Evolutionary conservation across 2,113 vertebrate genomes (phyloP).

Genomic region (Lates calcarifer): DNA sequence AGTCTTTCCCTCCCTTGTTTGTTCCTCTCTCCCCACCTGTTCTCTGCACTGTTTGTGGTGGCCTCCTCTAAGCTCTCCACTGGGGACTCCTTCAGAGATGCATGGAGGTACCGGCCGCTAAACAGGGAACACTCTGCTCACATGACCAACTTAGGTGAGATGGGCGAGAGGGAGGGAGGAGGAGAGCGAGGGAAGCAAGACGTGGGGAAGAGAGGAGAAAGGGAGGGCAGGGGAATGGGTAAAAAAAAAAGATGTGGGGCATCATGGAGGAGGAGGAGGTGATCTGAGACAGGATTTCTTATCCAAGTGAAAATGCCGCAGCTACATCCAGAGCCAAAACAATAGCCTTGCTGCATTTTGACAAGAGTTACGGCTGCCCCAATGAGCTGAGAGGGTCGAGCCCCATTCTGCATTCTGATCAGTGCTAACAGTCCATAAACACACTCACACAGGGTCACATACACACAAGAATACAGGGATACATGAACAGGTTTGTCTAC

Average conservation of each 20-base stretch:
- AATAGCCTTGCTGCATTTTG: constrained; percentile 43
- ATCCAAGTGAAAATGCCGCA: constrained; percentile 25
- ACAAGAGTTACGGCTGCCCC: constrained; percentile 40
- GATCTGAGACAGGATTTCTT: constrained; percentile 25
- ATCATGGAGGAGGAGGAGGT: not conserved
- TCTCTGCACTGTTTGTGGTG: constrained; percentile 37
- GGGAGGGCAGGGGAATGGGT: not conserved
- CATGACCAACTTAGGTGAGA: constrained; percentile 34
- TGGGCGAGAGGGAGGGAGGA: not conserved
- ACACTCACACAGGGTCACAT: constrained; percentile 4
- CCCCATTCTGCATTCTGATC: constrained; percentile 41
- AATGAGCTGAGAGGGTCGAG: constrained; percentile 8
- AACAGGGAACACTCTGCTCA: constrained; percentile 68
- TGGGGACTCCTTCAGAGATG: constrained; percentile 51
- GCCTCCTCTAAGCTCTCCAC: constrained; percentile 51
- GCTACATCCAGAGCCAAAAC: constrained; percentile 26
- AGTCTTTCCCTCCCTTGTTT: too few species aligned
- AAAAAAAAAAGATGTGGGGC: constrained; percentile 26
- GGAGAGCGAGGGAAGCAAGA: not conserved
- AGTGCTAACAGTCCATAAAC: constrained; percentile 41
- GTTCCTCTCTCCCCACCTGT: constrained; percentile 1
- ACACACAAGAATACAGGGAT: not conserved
- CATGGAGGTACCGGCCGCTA: constrained; percentile 40
- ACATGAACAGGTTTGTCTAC: not conserved
- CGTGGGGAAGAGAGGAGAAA: not conserved